phyloP scores from a whole-genome alignment of 2,797 vertebrate genomes.

The Onychomys leucogaster region DNA sequence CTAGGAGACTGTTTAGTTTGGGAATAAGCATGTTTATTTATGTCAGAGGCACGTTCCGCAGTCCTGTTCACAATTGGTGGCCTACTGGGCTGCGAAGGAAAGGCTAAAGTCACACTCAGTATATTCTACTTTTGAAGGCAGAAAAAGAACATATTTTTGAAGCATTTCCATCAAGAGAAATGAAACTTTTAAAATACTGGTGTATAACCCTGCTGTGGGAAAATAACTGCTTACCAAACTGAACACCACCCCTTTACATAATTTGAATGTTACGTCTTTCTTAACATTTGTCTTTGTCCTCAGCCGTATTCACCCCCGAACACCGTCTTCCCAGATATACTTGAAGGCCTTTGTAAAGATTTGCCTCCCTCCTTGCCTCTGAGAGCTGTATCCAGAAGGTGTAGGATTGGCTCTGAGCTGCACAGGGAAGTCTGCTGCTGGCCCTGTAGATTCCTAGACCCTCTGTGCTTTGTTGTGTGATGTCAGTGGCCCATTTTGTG shows the following conservation, averaged over 20 bases:
- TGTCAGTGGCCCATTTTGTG: neutral
- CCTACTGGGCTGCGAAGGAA: neutral
- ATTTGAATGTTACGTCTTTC: constrained; percentile 17
- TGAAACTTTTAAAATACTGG: neutral
- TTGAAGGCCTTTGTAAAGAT: neutral
- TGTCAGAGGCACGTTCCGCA: neutral
- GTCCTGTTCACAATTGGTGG: neutral
- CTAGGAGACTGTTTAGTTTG: neutral
- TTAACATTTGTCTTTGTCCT: neutral
- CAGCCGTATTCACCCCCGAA: neutral
- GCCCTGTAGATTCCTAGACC: neutral
- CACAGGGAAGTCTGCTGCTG: neutral
- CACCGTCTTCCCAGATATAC: neutral
- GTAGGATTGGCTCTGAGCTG: neutral
- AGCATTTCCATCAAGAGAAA: constrained; percentile 31
- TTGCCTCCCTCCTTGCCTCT: neutral
- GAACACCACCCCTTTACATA: neutral
- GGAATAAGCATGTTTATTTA: neutral
- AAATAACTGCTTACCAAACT: neutral
- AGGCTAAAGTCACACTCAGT: neutral
- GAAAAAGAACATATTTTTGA: constrained; percentile 17
- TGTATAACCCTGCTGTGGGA: neutral
- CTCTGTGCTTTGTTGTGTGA: neutral
- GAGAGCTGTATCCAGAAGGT: neutral
- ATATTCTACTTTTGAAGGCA: constrained; percentile 46